Evolutionary conservation across 2,888 invertebrate genomes (phyloP), one percentile per base, ranked within the genome.

Genomic region (Drosophila colorata): DNA sequence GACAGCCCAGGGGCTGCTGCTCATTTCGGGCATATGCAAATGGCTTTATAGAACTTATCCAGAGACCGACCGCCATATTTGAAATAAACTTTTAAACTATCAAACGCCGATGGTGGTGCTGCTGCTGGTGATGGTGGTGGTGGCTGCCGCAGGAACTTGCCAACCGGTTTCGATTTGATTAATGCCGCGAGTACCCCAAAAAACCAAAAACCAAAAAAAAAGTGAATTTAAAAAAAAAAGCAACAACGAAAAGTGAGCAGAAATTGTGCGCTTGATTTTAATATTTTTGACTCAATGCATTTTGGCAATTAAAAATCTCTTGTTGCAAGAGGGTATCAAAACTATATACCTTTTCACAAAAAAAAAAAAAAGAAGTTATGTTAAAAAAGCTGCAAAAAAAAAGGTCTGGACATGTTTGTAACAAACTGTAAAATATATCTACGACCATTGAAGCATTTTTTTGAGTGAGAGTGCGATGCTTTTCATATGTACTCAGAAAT

Each of bases 101-200:
- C 85, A 84, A 70, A 69, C 56, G 41, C 40, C 57, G 41, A 41
- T 46, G 56, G 47, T 68, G 49, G 28, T 48, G 52, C 8, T 31
- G 51, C 7, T 16, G 35, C 6, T 48, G 46, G 2, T 60, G 20
- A 0, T 58, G 47, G 25, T 78, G 86, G 59, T 80, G 84, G 71
- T 63, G 49, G 66, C 77, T 72, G 58, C 48, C 56, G 59, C 70
- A 76, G 67, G 20, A 53, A 23, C 48, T 61, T 16, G 25, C 28
- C 64, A 79, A 86, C 86, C 89, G 86, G 86, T 86, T 86, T 88
- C 74, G 48, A 80, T 82, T 88, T 80, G 86, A 89, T 86, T 86
- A 86, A 86, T 82, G 74, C 84, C 68, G 69, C 55, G 38, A 56
- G 40, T 56, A 65, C 58, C 44, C 20, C 40, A 66, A 53, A 60